Conservation (phyloP, 2,113 vertebrate genomes). For the Chloropsis hardwickii region DNA sequence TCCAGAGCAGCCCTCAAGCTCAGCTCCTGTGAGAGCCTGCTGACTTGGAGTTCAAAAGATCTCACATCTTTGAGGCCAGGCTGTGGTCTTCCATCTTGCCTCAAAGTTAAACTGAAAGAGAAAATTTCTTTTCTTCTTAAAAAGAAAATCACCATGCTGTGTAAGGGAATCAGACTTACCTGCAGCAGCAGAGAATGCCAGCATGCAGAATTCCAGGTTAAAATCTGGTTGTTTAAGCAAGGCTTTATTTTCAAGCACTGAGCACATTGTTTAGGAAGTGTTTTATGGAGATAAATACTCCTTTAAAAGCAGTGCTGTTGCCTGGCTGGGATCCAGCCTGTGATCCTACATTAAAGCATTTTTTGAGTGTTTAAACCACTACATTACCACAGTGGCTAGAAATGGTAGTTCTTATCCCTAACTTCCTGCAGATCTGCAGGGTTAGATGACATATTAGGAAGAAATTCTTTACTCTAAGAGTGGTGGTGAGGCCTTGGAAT, state of each 20-base stretch:
- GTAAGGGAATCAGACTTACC: background rate
- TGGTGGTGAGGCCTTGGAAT: background rate
- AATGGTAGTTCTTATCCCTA: background rate
- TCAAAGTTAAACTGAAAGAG: constrained; percentile 25
- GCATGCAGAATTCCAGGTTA: background rate
- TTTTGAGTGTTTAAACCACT: background rate
- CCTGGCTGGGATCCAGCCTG: constrained; percentile 14
- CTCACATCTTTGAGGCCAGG: constrained; percentile 24
- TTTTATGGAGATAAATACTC: background rate
- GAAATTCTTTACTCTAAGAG: background rate
- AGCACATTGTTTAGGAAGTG: background rate
- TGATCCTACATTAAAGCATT: background rate
- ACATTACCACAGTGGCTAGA: background rate
- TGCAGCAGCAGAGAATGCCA: background rate
- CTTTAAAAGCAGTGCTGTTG: background rate
- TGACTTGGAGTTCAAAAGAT: constrained; percentile 45
- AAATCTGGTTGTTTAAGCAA: background rate
- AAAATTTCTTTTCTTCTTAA: background rate
- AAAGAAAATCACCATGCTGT: background rate
- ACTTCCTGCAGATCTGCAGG: background rate
- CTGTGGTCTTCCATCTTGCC: constrained; percentile 21
- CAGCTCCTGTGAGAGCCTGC: constrained; percentile 11
- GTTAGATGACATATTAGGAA: no score
- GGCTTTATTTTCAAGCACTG: constrained; percentile 17
- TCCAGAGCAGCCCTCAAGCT: constrained; percentile 11